Percentiles rank a stretch among this genome's conserved stretches.
phyloP scores from a whole-genome alignment of 2,888 invertebrate species.

The Dasysyrphus albostriatus region DNA sequence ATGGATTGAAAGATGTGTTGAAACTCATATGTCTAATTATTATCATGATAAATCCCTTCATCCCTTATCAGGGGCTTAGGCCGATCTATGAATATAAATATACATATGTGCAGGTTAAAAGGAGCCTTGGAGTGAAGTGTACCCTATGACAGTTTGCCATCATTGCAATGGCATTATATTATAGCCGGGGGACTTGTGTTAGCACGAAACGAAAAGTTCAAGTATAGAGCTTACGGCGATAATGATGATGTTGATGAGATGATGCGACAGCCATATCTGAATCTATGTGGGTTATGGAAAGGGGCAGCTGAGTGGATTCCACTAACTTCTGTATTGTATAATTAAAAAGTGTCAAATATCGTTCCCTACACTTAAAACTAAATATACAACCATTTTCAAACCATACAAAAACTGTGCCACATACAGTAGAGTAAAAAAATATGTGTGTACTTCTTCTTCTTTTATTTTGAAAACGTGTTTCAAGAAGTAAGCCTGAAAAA shows the following conservation, averaged over 20 bases:
- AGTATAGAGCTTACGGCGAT: constrained; percentile 63
- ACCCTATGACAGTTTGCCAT: not conserved
- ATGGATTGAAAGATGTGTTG: constrained; percentile 72
- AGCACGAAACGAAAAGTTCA: constrained; percentile 65
- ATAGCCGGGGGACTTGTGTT: not conserved
- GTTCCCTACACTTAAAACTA: constrained; percentile 15
- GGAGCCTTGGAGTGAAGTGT: constrained; percentile 30
- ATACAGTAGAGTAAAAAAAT: constrained; percentile 26
- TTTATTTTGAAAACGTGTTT: too few species aligned
- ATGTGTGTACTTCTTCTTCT: too few species aligned
- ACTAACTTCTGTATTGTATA: constrained; percentile 52
- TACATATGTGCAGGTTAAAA: not conserved
- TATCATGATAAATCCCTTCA: constrained; percentile 71
- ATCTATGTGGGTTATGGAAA: not conserved
- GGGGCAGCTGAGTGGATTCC: not conserved
- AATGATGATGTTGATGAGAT: constrained; percentile 63
- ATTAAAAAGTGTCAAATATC: constrained; percentile 71
- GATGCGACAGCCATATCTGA: constrained; percentile 44
- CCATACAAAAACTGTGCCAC: not conserved
- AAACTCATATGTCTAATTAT: constrained; percentile 74
- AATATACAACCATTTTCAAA: constrained; percentile 18
- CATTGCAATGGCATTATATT: not conserved
- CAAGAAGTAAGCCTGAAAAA: too few species aligned
- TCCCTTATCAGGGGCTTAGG: constrained; percentile 45
- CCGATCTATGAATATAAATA: constrained; percentile 38